Evolutionary conservation across 2,113 vertebrate species (phyloP).

Genomic region (Gymnarchus niloticus): DNA sequence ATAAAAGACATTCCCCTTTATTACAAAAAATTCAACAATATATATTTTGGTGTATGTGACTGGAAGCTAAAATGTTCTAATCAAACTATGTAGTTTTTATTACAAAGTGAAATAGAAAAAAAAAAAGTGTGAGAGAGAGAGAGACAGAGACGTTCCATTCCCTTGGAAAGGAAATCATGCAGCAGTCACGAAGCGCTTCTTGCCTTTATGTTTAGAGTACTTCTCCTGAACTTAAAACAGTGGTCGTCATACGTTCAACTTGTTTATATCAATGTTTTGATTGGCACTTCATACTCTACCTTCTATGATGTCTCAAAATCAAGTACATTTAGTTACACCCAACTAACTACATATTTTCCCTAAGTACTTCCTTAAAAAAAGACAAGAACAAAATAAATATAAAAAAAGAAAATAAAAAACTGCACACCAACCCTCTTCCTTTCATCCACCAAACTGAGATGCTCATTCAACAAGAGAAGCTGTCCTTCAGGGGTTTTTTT

Average conservation of each 20-base stretch:
- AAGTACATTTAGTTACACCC: conserved; percentile 79
- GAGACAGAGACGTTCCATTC: conserved; percentile 38
- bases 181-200: conserved; percentile 65
- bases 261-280: conserved; percentile 66
- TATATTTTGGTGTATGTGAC: conserved; percentile 55
- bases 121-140: conserved; percentile 60
- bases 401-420: conserved; percentile 68
- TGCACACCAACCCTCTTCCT: conserved; percentile 75
- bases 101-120: conserved; percentile 62
- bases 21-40: conserved; percentile 58
- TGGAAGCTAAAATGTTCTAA: conserved; percentile 67
- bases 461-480: conserved; percentile 66
- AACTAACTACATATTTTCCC: conserved; percentile 59
- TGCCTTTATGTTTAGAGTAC: conserved; percentile 56
- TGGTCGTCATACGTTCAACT: conserved; percentile 57
- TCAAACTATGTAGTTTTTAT: conserved; percentile 66
- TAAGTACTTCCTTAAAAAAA: conserved; percentile 81
- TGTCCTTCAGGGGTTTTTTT: conserved; percentile 38
- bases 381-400: conserved; percentile 68
- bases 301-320: conserved; percentile 72
- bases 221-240: conserved; percentile 20
- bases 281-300: conserved; percentile 75
- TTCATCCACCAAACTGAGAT: conserved; percentile 80
- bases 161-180: conserved; percentile 53
- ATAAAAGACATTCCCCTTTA: conserved; percentile 65